Evolutionary conservation across 2,113 vertebrate species (phyloP), one percentile per base, ranked within the genome.

Genomic region (Nesogale talazaci): DNA sequence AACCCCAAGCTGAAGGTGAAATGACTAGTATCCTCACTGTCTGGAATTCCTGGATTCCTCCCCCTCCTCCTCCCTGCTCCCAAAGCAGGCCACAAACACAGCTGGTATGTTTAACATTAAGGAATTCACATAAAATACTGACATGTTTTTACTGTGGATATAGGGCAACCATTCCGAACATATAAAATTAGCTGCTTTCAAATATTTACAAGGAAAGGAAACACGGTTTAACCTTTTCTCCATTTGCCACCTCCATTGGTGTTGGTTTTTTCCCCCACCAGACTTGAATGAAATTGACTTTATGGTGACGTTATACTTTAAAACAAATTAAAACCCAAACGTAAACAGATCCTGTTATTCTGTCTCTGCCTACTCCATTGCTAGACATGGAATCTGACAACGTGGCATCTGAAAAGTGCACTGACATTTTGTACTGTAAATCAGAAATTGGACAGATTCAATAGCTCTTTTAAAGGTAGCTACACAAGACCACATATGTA

Each of bases 41-140:
- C 92, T 97, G 96, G 94, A 97, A 97, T 97, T 96, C 77, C 82
- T 27, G 57, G 94, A 52, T 52, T 52, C 46, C 74, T 61, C 94
- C 92, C 93, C 93, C 46, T 52, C 46, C 46, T 52, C 46, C 46
- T 46, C 42, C 42, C 42, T 46, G 6, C 42, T 52, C 46, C 46
- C 46, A 12, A 52, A 52, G 10, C 2, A 52, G 77, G 92, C 93
- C 86, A 84, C 89, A 88, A 95, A 89, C 69, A 94, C 87, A 56
- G 97, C 91, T 95, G 92, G 82, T 97, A 94, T 96, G 92, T 96
- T 97, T 96, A 92, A 92, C 80, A 0, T 93, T 1, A 22, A 97
- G 97, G 98, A 98, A 98, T 98, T 97, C 98, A 95, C 97, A 94
- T 98, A 98, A 98, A 98, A 95, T 7, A 46, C 96, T 92, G 95